Base-by-base conservation (phyloP, 2,113 vertebrate genomes). In the Lampris megalopsis region DNA sequence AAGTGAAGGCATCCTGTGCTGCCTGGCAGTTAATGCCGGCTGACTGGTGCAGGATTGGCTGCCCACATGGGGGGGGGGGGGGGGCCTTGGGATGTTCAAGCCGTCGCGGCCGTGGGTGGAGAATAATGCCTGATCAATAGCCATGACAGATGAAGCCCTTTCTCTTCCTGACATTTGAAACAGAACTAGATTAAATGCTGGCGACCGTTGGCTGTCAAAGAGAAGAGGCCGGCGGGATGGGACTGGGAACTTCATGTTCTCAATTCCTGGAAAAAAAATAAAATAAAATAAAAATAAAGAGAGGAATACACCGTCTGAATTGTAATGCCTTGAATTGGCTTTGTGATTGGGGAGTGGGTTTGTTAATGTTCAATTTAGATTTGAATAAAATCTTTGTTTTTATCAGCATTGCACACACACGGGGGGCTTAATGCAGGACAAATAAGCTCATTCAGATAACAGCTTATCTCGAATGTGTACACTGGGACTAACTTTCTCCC, bases 121-220 rank as follows among this genome's bases (percentile, higher is more conserved):
- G 81, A 80, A 68, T 76, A 78, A 79, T 45, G 69, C 49, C 70
- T 83, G 91, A 92, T 93, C 88, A 82, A 92, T 92, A 71, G 77
- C 66, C 10, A 52, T 92, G 91, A 93, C 88, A 80, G 84, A 93
- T 91, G 88, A 91, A 90, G 79, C 71, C 67, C 70, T 91, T 81
- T 86, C 84, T 91, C 88, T 87, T 90, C 75, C 79, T 92, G 91
- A 93, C 88, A 88, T 87, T 79, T 90, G 88, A 90, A 86, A 86
- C 88, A 85, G 89, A 89, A 87, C 71, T 85, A 84, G 86, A 91
- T 92, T 91, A 89, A 89, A 88, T 1, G 80, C 53, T 73, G 75
- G 73, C 48, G 80, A 90, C 81, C 69, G 24, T 79, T 80, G 50
- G 66, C 82, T 73, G 80, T 86, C 89, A 81, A 75, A 45, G 66